Evolutionary conservation across 2,797 vertebrate species (phyloP).

Genomic region (Hybognathus amarus): DNA sequence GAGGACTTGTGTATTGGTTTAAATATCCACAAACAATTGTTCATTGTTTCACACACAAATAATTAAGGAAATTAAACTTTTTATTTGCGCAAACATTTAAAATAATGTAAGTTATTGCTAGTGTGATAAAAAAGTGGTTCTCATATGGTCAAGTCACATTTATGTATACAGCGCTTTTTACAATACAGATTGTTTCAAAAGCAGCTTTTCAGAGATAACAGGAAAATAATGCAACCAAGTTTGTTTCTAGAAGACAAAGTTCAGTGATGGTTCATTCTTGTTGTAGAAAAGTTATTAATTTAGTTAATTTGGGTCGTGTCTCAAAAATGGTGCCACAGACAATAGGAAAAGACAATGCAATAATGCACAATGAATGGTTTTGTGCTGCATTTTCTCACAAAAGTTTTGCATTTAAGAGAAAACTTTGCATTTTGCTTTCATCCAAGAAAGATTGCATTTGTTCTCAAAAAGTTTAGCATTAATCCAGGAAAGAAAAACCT

Average conservation of each 20-base stretch:
- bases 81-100: neutral
- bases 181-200: no score
- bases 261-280: no score
- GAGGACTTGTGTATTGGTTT: neutral
- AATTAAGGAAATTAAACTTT: neutral
- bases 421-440: neutral
- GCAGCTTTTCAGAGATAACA: no score
- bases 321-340: neutral
- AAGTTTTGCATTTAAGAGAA: neutral
- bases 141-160: neutral
- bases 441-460: neutral
- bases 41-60: neutral
- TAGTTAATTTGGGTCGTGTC: neutral
- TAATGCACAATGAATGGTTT: neutral
- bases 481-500: neutral
- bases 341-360: neutral
- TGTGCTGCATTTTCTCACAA: neutral
- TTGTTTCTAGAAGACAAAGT: no score
- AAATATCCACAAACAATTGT: neutral
- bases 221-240: no score
- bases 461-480: neutral
- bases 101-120: neutral
- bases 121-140: slow-evolving; percentile 16
- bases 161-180: no score
- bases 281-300: no score